These are phyloP conservation scores for Druceiella hillmani DNA, from an alignment of 2,888 invertebrate species.

Conservation along the genomic window DNA sequence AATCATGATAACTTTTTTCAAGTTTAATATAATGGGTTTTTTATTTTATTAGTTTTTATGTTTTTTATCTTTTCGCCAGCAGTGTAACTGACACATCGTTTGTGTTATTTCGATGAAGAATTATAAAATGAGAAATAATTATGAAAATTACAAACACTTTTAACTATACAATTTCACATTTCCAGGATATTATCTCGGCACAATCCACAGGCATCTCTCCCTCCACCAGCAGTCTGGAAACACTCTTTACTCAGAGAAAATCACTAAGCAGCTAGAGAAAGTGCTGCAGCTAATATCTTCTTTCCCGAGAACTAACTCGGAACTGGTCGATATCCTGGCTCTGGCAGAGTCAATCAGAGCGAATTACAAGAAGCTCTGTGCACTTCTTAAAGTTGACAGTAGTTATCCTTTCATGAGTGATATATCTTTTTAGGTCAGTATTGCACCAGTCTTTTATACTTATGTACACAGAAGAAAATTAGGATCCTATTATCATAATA, in stretches of 20 bases:
- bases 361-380: slow-evolving; percentile 64
- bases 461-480: no score
- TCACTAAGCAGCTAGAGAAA: slow-evolving; percentile 46
- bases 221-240: slow-evolving; percentile 28
- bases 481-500: no score
- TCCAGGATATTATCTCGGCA: slow-evolving; percentile 63
- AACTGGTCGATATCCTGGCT: slow-evolving; percentile 59
- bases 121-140: neutral
- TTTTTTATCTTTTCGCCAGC: no score
- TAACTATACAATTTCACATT: slow-evolving; percentile 17
- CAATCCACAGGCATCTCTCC: slow-evolving; percentile 47
- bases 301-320: slow-evolving; percentile 63
- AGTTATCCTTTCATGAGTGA: slow-evolving; percentile 51
- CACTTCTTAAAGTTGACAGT: slow-evolving; percentile 57
- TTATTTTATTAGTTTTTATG: no score
- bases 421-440: slow-evolving; percentile 57
- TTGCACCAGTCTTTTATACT: no score
- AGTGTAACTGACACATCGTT: no score
- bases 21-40: no score
- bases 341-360: slow-evolving; percentile 58
- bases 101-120: no score
- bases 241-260: slow-evolving; percentile 47
- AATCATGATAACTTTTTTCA: no score
- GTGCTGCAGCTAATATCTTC: slow-evolving; percentile 53
- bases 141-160: neutral